Base-by-base conservation (phyloP, 2,797 vertebrate genomes). In the Poliocrania exsul region DNA sequence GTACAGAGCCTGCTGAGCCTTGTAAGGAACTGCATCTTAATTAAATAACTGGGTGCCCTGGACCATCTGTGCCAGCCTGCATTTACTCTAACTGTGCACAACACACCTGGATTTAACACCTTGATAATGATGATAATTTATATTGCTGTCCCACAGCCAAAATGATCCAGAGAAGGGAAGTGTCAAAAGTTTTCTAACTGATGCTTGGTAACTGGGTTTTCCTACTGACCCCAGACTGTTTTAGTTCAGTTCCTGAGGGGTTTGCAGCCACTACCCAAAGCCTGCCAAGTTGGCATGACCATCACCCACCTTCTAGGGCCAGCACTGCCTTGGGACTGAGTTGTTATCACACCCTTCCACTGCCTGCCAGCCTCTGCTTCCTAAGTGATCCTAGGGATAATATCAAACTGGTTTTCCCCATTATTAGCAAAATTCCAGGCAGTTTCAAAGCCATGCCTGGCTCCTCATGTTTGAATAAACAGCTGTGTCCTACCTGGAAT, bases 291-390 rank as follows among this genome's bases (percentile, higher is more conserved):
- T 72, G 42, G 9, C 3, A 72, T 33, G n/a, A 23, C 7, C 33
- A 25, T 73, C 29, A n/a, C 16, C n/a, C 51, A n/a, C 29, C 33
- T 66, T 21, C 49, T 38, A 62, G 44, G 81, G 42, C 6, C 37
- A 57, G 10, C 10, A 8, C 16, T 62, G 26, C 29, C 79, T 31
- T 28, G 21, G 1, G 2, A 40, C 23, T 0, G 0, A 64, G n/a
- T 11, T 61, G 17, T 35, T 78, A 51, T 40, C 26, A 67, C 5
- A 62, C 11, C 16, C 13, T 58, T 61, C 50, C 35, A 44, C 67
- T 47, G 31, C 42, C 42, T 54, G 50, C 26, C 77, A 90, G 12
- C 6, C 53, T 74, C 56, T 88, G 33, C 33, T 74, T 73, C 44
- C 69, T 40, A 80, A 64, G 46, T 15, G 11, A 79, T 51, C 9